Evolutionary conservation across 2,797 vertebrate species (phyloP).

Genomic region (Gambelia wislizenii): DNA sequence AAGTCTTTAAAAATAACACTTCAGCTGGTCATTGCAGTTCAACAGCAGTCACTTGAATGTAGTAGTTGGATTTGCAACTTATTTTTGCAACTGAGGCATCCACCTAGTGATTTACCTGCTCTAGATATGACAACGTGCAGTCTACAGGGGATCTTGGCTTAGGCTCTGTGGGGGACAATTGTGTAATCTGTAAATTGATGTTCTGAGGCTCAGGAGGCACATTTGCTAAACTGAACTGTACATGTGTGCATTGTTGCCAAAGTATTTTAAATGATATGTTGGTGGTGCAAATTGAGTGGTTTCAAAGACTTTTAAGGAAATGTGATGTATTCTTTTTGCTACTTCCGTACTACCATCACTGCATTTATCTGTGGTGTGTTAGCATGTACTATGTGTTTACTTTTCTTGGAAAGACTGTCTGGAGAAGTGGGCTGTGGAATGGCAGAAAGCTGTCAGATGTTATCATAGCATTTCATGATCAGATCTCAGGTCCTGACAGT

Average conservation of each 20-base stretch:
- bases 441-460: accelerated
- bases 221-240: neutral
- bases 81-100: too few species aligned
- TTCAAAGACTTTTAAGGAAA: neutral
- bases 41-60: too few species aligned
- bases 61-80: too few species aligned
- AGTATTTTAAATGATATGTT: neutral
- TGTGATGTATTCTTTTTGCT: neutral
- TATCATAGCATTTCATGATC: accelerated
- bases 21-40: neutral
- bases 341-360: neutral
- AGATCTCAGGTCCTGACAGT: neutral
- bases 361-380: neutral
- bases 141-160: neutral
- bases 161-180: neutral
- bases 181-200: neutral
- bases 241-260: neutral
- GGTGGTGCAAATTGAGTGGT: neutral
- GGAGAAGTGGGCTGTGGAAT: accelerated
- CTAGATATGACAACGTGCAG: neutral
- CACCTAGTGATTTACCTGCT: neutral
- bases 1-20: neutral
- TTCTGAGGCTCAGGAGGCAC: neutral
- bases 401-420: neutral
- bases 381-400: neutral